Percentiles rank a stretch among this genome's conserved stretches.
Conservation (phyloP, 2,888 invertebrate species). For the Ptilodon capucinus region DNA sequence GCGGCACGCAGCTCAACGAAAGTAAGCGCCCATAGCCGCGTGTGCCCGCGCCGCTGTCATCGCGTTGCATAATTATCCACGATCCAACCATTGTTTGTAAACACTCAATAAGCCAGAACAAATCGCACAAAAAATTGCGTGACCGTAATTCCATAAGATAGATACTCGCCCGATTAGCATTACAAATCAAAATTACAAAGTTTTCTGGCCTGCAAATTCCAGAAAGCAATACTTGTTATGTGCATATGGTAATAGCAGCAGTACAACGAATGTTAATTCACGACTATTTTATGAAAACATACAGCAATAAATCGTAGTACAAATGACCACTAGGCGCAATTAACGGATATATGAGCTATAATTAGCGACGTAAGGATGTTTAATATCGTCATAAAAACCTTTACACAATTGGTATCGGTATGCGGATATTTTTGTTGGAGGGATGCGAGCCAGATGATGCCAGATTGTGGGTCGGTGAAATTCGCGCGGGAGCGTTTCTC, state of each 20-base stretch:
- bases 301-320: slow-evolving; percentile 2
- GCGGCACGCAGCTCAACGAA: slow-evolving; percentile 65
- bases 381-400: slow-evolving; percentile 5
- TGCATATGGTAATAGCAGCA: no score
- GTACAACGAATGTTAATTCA: slow-evolving; percentile 17
- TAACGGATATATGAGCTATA: slow-evolving; percentile 4
- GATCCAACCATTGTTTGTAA: slow-evolving; percentile 78
- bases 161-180: slow-evolving; percentile 34
- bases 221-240: slow-evolving; percentile 28
- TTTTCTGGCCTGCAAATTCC: slow-evolving; percentile 32
- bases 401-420: slow-evolving; percentile 23
- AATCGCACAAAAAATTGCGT: slow-evolving; percentile 62
- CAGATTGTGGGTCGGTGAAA: slow-evolving; percentile 63
- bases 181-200: slow-evolving; percentile 36
- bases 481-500: slow-evolving; percentile 51
- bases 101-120: slow-evolving; percentile 67
- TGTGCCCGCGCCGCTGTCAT: slow-evolving; percentile 65
- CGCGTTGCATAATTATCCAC: slow-evolving; percentile 77
- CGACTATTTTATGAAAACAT: slow-evolving; percentile 11
- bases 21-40: slow-evolving; percentile 66
- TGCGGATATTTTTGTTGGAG: slow-evolving; percentile 44
- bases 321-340: slow-evolving; percentile 1
- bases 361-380: slow-evolving; percentile 10
- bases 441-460: slow-evolving; percentile 48
- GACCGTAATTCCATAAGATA: slow-evolving; percentile 64